Evolutionary conservation across 1,140 invertebrate species (phyloP).

Genomic region (Drosophila nikananu): DNA sequence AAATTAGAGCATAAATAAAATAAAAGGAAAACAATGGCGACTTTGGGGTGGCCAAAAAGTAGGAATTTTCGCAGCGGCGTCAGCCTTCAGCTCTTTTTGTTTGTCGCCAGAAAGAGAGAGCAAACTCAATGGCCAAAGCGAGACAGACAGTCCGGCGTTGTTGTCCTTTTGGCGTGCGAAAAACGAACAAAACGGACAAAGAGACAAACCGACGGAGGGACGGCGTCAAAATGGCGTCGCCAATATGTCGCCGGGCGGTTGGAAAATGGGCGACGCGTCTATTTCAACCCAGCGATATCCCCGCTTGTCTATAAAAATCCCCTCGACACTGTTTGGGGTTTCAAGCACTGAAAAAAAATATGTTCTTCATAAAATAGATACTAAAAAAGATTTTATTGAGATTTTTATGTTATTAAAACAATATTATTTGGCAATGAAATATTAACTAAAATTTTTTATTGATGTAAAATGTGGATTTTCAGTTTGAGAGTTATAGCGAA

Average conservation of each 20-base stretch:
- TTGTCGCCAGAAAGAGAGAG: slow-evolving; percentile 35
- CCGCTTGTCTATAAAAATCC: slow-evolving; percentile 25
- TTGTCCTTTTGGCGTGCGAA: slow-evolving; percentile 42
- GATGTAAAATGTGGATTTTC: background rate
- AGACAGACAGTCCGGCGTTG: slow-evolving; percentile 23
- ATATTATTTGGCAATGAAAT: no score
- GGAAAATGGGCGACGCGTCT: slow-evolving; percentile 60
- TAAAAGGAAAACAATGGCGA: slow-evolving; percentile 2
- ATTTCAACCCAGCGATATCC: slow-evolving; percentile 37
- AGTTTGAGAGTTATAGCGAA: background rate
- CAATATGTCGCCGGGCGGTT: slow-evolving; percentile 75
- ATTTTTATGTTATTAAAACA: background rate
- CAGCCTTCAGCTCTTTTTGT: slow-evolving; percentile 48
- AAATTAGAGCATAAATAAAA: background rate
- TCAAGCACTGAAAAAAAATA: background rate
- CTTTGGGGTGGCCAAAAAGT: background rate
- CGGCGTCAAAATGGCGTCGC: slow-evolving; percentile 80
- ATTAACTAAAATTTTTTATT: no score
- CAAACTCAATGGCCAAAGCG: slow-evolving; percentile 1
- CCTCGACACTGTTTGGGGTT: background rate
- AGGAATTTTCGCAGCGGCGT: slow-evolving; percentile 28
- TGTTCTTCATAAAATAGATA: no score
- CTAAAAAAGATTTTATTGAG: background rate
- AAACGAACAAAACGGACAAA: slow-evolving; percentile 5
- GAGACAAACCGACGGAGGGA: slow-evolving; percentile 30